Percentiles rank a stretch among this genome's conserved stretches.
phyloP scores from a whole-genome alignment of 2,888 invertebrate genomes.

The Caenorhabditis sp. region DNA sequence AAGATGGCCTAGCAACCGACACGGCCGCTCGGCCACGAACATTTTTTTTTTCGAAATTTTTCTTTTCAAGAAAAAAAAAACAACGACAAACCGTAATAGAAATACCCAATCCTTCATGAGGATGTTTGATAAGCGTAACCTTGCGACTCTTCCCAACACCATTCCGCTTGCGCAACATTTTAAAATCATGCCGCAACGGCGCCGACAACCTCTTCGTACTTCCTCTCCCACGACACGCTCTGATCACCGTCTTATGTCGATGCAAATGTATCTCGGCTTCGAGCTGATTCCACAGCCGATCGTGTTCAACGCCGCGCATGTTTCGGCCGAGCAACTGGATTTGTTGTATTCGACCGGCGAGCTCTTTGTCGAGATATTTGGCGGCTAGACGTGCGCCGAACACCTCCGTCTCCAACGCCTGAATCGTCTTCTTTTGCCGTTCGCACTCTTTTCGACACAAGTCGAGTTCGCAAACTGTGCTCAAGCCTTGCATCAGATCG shows the following conservation, averaged over 20 bases:
- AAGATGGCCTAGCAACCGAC: no score
- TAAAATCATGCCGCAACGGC: constrained; percentile 43
- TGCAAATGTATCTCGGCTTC: constrained; percentile 87
- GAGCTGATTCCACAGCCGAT: constrained; percentile 82
- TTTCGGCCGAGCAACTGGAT: constrained; percentile 83
- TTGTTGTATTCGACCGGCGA: constrained; percentile 79
- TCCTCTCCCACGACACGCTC: constrained; percentile 73
- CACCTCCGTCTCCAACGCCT: constrained; percentile 82
- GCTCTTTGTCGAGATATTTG: constrained; percentile 82
- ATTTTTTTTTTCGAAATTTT: no score
- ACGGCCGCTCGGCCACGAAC: no score
- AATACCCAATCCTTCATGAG: constrained; percentile 84
- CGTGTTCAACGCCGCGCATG: constrained; percentile 82
- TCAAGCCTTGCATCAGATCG: constrained; percentile 62
- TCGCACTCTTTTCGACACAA: constrained; percentile 58
- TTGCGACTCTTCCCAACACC: constrained; percentile 72
- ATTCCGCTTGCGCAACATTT: constrained; percentile 57
- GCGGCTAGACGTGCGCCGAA: constrained; percentile 85
- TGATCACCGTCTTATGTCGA: constrained; percentile 82
- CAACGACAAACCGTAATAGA: constrained; percentile 87
- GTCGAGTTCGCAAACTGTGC: constrained; percentile 58
- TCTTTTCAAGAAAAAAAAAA: no score
- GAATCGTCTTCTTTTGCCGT: constrained; percentile 70
- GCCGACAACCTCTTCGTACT: constrained; percentile 54
- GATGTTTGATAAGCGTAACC: constrained; percentile 79